phyloP scores from a whole-genome alignment of 2,888 invertebrate species.

The Nomada fucata region DNA sequence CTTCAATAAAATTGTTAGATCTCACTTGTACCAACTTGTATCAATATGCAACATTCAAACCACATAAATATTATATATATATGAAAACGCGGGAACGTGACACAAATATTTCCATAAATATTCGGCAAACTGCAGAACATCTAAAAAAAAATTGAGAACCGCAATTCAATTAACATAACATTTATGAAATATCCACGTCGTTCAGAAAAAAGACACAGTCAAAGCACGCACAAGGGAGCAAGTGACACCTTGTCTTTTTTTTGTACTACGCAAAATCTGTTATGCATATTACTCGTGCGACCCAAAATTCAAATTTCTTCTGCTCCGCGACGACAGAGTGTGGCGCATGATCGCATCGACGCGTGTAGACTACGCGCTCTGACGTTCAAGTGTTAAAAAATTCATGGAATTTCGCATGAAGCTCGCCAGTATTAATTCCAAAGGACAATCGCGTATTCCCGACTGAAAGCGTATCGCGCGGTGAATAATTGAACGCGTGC shows the following conservation, averaged over 20 bases:
- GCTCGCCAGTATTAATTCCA: slow-evolving; percentile 21
- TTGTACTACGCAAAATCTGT: neutral
- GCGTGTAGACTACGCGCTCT: neutral
- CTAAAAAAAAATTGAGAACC: too few relatives aligned
- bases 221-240: neutral
- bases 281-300: slow-evolving; percentile 11
- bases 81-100: too few relatives aligned
- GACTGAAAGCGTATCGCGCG: neutral
- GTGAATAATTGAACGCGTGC: slow-evolving; percentile 13
- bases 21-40: too few relatives aligned
- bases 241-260: too few relatives aligned
- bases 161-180: too few relatives aligned
- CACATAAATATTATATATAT: too few relatives aligned
- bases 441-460: slow-evolving; percentile 21
- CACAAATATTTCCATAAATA: too few relatives aligned
- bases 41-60: too few relatives aligned
- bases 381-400: slow-evolving; percentile 23
- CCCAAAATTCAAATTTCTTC: slow-evolving; percentile 46
- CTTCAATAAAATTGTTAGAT: too few relatives aligned
- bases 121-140: too few relatives aligned
- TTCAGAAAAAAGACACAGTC: neutral
- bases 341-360: slow-evolving; percentile 10
- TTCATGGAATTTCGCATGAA: slow-evolving; percentile 36
- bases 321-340: neutral
- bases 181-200: too few relatives aligned